phyloP scores from a whole-genome alignment of 2,113 vertebrate genomes.

The Tachysurus fulvidraco region DNA sequence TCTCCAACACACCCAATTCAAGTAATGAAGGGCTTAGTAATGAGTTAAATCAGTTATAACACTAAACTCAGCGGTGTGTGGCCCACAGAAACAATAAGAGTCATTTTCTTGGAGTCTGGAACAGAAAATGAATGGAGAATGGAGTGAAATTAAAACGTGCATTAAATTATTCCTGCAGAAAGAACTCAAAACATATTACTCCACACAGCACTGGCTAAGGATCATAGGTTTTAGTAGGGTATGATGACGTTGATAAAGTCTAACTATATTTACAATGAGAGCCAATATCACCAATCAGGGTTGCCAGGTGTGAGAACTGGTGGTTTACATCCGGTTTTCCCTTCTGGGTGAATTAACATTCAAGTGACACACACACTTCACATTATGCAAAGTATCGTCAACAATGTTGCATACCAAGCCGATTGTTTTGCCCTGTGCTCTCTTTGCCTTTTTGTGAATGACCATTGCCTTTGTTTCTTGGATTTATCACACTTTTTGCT shows the following conservation, averaged over 20 bases:
- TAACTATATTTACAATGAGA: neutral
- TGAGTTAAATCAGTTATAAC: conserved; percentile 28
- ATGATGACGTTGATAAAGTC: neutral
- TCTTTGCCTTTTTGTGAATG: no score
- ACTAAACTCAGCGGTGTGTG: conserved; percentile 23
- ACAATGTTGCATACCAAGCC: no score
- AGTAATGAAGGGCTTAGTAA: conserved; percentile 27
- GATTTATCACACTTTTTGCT: no score
- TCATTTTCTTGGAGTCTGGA: conserved; percentile 22
- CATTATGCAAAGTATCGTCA: no score
- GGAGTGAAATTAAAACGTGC: neutral
- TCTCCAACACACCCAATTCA: conserved; percentile 32
- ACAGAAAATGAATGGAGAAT: neutral
- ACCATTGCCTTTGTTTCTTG: no score
- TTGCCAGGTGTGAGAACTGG: no score
- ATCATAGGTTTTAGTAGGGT: neutral
- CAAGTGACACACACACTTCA: no score
- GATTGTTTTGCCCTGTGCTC: no score
- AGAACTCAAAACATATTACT: neutral
- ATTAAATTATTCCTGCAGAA: neutral
- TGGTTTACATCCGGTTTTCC: no score
- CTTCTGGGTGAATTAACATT: no score
- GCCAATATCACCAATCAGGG: neutral
- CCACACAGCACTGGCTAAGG: neutral
- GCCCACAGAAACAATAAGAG: conserved; percentile 24